These are phyloP conservation scores for Clitarchus hookeri DNA, from an alignment of 2,888 invertebrate genomes.

Conservation along the genomic window DNA sequence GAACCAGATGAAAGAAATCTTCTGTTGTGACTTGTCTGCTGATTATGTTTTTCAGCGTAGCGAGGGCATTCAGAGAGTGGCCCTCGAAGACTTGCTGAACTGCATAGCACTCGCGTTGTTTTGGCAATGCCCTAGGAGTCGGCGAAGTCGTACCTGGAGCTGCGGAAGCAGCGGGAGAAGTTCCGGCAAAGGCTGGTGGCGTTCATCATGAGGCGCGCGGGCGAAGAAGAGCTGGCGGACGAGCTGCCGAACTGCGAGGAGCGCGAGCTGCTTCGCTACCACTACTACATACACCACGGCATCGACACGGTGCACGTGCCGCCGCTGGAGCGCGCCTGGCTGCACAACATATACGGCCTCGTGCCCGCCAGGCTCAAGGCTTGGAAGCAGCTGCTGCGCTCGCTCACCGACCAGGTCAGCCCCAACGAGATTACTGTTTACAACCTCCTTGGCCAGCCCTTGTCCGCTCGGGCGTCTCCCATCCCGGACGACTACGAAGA, in stretches of 20 bases:
- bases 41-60: too few relatives aligned
- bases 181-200: constrained; percentile 80
- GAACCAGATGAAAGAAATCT: too few relatives aligned
- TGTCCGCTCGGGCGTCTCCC: too few relatives aligned
- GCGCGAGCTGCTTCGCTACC: constrained; percentile 76
- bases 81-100: too few relatives aligned
- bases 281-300: constrained; percentile 88
- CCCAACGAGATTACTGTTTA: too few relatives aligned
- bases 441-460: too few relatives aligned
- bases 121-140: too few relatives aligned
- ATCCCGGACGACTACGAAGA: too few relatives aligned
- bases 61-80: too few relatives aligned
- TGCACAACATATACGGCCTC: constrained; percentile 58
- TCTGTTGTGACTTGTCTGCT: too few relatives aligned
- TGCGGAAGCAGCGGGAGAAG: constrained; percentile 77
- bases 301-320: constrained; percentile 89
- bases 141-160: constrained; percentile 65
- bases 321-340: constrained; percentile 74
- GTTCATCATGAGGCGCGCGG: constrained; percentile 64
- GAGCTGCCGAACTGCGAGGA: constrained; percentile 66
- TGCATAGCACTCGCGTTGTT: too few relatives aligned
- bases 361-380: constrained; percentile 54
- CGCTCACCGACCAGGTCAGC: constrained; percentile 18
- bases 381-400: constrained; percentile 33
- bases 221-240: constrained; percentile 51